Percentiles rank a stretch among this genome's conserved stretches.
phyloP scores from a whole-genome alignment of 2,797 vertebrate genomes.

The Karalla daura region DNA sequence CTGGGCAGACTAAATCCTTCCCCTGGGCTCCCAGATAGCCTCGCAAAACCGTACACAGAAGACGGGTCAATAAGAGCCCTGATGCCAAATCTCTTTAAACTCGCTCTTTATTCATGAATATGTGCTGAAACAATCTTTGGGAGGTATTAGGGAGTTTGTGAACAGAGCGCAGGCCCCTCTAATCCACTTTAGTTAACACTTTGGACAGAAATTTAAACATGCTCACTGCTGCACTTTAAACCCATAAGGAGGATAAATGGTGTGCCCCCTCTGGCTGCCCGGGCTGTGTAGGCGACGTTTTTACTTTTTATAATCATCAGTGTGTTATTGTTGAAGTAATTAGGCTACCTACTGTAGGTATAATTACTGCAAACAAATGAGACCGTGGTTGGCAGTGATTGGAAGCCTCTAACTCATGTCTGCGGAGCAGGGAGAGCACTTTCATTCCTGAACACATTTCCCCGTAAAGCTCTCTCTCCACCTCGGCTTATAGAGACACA shows the following conservation, averaged over 20 bases:
- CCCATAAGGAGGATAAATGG: constrained; percentile 33
- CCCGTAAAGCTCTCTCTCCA: neutral
- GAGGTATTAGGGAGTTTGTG: constrained; percentile 62
- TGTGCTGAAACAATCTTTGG: constrained; percentile 73
- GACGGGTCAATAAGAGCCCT: constrained; percentile 76
- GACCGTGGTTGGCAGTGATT: neutral
- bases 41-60: constrained; percentile 58
- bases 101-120: constrained; percentile 74
- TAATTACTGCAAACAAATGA: constrained; percentile 59
- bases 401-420: constrained; percentile 9
- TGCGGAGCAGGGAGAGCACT: too few species aligned
- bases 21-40: constrained; percentile 70
- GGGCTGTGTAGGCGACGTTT: constrained; percentile 27
- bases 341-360: constrained; percentile 39
- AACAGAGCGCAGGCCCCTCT: constrained; percentile 43
- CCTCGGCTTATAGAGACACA: neutral
- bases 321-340: constrained; percentile 58
- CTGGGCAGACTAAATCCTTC: constrained; percentile 75
- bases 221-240: constrained; percentile 40
- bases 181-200: constrained; percentile 63
- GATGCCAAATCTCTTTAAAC: constrained; percentile 76
- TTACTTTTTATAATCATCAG: constrained; percentile 43
- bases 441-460: constrained; percentile 21
- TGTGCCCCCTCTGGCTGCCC: constrained; percentile 25
- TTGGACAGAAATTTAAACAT: constrained; percentile 48